phyloP scores from a whole-genome alignment of 2,797 vertebrate genomes.

The Sarcoramphus papa region DNA sequence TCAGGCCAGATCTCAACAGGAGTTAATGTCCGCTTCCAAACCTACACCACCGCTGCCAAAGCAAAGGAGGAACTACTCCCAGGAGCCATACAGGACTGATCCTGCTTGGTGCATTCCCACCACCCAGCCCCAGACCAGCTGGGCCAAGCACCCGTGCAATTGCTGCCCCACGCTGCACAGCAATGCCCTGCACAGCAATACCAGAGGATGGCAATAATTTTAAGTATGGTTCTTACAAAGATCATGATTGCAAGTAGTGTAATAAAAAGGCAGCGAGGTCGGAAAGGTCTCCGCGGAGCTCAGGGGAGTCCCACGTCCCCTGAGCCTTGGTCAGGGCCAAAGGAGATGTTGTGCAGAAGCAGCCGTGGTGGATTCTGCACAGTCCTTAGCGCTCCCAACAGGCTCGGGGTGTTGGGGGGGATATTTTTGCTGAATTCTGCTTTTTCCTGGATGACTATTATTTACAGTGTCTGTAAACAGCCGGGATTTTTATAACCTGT shows the following conservation, averaged over 20 bases:
- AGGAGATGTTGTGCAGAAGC: not conserved
- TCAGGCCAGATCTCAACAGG: not conserved
- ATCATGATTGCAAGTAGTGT: not conserved
- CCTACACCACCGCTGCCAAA: not conserved
- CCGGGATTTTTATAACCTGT: not conserved
- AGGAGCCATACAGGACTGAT: accelerated
- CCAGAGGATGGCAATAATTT: not conserved
- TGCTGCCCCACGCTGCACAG: not conserved
- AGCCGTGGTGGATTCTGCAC: not conserved
- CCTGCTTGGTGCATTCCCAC: not conserved
- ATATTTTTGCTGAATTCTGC: not conserved
- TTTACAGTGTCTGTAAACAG: not conserved
- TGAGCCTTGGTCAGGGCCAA: accelerated
- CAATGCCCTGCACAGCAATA: not conserved
- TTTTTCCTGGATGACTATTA: not conserved
- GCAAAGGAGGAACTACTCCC: not conserved
- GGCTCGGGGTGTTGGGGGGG: not conserved
- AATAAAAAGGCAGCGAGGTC: not conserved
- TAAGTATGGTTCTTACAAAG: not conserved
- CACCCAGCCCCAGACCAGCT: too few species aligned
- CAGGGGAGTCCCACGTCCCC: not conserved
- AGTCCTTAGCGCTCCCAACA: not conserved
- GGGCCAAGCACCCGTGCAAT: accelerated
- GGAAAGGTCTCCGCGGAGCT: not conserved
- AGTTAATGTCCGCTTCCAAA: not conserved